Percentiles rank a stretch among this genome's conserved stretches.
Evolutionary conservation across 2,888 invertebrate species (phyloP).

Genomic region (Epistrophella euchroma): DNA sequence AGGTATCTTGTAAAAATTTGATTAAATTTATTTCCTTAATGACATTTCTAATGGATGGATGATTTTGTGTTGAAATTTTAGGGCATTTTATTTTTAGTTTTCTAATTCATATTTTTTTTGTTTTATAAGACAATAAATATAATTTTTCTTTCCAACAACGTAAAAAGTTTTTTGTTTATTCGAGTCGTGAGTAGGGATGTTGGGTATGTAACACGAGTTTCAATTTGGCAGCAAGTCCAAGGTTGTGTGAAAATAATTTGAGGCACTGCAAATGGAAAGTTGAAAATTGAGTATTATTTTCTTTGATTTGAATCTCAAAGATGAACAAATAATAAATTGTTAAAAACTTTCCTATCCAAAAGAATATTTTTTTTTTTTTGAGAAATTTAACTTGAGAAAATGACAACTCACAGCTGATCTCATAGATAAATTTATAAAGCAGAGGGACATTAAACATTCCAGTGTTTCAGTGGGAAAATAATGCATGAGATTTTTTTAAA

Average conservation of each 20-base stretch:
- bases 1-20: neutral
- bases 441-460: neutral
- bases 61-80: neutral
- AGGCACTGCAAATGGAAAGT: slow-evolving; percentile 4
- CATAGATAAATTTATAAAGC: slow-evolving; percentile 3
- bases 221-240: neutral
- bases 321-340: neutral
- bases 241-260: neutral
- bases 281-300: neutral
- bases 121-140: neutral
- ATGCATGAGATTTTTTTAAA: no score
- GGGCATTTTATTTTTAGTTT: neutral
- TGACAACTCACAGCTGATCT: slow-evolving; percentile 35
- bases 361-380: slow-evolving; percentile 4
- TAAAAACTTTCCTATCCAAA: neutral
- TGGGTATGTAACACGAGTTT: neutral
- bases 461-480: neutral
- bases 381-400: neutral
- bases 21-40: neutral
- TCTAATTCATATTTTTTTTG: neutral
- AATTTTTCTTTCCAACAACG: slow-evolving; percentile 1
- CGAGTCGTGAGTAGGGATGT: neutral
- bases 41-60: slow-evolving; percentile 20
- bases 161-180: slow-evolving; percentile 13
- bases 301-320: neutral